Evolutionary conservation across 1,140 invertebrate species (phyloP).

Genomic region (Drosophila asahinai): DNA sequence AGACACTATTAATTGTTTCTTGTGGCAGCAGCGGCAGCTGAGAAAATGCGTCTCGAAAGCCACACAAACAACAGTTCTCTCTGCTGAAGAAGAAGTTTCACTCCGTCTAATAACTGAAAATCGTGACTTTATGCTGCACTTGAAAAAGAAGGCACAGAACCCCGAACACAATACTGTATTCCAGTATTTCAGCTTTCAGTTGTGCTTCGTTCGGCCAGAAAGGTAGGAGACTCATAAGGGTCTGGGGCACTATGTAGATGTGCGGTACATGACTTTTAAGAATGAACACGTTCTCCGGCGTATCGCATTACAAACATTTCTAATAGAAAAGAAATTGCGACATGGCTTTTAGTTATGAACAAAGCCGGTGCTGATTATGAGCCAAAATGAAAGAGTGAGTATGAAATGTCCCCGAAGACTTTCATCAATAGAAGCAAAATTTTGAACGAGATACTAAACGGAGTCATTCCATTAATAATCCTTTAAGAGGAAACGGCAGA

Average conservation of each 20-base stretch:
- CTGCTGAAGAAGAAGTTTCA: constrained; percentile 52
- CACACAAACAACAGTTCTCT: constrained; percentile 29
- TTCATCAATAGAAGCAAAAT: background rate
- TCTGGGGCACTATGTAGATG: constrained; percentile 9
- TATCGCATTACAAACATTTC: constrained; percentile 75
- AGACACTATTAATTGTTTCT: constrained; percentile 82
- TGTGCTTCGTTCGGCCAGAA: constrained; percentile 8
- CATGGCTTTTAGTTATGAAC: constrained; percentile 49
- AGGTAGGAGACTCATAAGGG: background rate
- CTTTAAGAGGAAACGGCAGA: background rate
- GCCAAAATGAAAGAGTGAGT: constrained; percentile 7
- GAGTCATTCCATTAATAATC: background rate
- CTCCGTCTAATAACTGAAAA: constrained; percentile 79
- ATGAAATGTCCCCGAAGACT: constrained; percentile 14
- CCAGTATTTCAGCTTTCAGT: constrained; percentile 27
- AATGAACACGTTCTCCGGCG: constrained; percentile 74
- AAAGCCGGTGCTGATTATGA: constrained; percentile 46
- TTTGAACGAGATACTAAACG: background rate
- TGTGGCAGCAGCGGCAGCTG: constrained; percentile 66
- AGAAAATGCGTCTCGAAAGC: constrained; percentile 47
- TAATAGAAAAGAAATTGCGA: constrained; percentile 52
- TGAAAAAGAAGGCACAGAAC: constrained; percentile 52
- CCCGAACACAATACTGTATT: constrained; percentile 61
- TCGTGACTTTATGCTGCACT: constrained; percentile 81
- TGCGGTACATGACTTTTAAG: constrained; percentile 65